Base-by-base conservation (phyloP, 2,113 vertebrate genomes). In the Stigmatopora nigra region DNA sequence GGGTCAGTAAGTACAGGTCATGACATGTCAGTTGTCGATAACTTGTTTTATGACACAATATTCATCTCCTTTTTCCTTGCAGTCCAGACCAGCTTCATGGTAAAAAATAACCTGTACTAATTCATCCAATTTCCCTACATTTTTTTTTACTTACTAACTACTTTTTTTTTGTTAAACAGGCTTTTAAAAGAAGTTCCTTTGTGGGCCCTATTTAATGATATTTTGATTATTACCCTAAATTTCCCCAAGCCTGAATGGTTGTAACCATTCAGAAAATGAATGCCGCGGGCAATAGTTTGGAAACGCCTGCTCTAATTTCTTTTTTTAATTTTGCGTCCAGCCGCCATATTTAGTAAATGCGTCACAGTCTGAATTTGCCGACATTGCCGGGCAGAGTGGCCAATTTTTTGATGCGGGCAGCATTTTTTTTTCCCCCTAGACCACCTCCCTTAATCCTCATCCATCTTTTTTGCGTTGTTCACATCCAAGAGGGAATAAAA, bases 401-500 rank as follows among this genome's bases (percentile, higher is more conserved):
- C 3, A 13, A 64, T 10, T 66, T 75, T 46, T 1, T 65, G 78
- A 74, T 76, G 79, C 77, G 65, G 63, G 68, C 65, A 45, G 78
- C 72, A 76, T 19, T 74, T 82, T 83, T 82, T 48, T 63, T 45
- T 31, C 6, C 17, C 80, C 80, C 82, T 80, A 78, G 82, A 73
- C 56, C 20, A 10, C 74, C 45, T 38, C 67, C 69, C 19, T 15
- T 15, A 13, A 15, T 11, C 7, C 60, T 64, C 68, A 59, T 71
- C 70, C 72, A 67, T 66, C 69, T 7, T 36, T 31, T 56, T 14
- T 31, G 22, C 22, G 20, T 56, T 16, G 67, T 76, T 35, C 60
- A 67, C 75, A 71, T 82, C 79, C 80, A 74, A 65, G 53, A 77
- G 63, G 71, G 81, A 81, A 71, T 73, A 82, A 84, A 85, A 88